phyloP scores from a whole-genome alignment of 2,797 vertebrate species.

The Helicolenus hilgendorfi region DNA sequence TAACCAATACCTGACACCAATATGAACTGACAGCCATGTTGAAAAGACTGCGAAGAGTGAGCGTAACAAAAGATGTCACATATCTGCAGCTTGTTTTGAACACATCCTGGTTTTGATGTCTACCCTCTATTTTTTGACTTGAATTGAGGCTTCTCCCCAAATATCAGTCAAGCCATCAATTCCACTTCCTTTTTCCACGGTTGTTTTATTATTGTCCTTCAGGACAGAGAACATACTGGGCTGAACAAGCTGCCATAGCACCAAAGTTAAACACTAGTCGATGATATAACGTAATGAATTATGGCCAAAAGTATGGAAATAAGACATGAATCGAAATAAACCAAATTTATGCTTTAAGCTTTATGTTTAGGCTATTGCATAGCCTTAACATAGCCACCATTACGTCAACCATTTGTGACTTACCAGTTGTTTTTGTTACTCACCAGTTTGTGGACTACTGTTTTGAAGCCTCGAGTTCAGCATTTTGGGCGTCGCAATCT shows the following conservation, averaged over 20 bases:
- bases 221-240: not conserved
- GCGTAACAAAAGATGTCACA: constrained; percentile 59
- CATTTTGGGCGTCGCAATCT: not conserved
- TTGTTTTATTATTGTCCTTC: constrained; percentile 7
- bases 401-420: not conserved
- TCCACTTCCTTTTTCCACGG: not conserved
- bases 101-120: constrained; percentile 35
- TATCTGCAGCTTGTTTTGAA: constrained; percentile 57
- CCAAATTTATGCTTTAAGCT: not conserved
- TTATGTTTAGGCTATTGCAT: not conserved
- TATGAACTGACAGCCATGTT: constrained; percentile 51
- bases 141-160: constrained; percentile 42
- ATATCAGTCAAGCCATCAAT: constrained; percentile 37
- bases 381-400: not conserved
- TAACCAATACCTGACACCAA: constrained; percentile 56
- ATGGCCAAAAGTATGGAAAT: not conserved
- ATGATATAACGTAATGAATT: not conserved
- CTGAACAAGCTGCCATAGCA: not conserved
- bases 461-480: not conserved
- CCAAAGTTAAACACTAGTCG: not conserved
- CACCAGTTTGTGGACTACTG: not conserved
- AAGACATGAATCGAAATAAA: not conserved
- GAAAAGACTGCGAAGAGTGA: constrained; percentile 53
- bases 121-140: constrained; percentile 60
- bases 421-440: too few relatives aligned